Conservation (phyloP, 2,113 vertebrate species). For the Mixornis gularis region DNA sequence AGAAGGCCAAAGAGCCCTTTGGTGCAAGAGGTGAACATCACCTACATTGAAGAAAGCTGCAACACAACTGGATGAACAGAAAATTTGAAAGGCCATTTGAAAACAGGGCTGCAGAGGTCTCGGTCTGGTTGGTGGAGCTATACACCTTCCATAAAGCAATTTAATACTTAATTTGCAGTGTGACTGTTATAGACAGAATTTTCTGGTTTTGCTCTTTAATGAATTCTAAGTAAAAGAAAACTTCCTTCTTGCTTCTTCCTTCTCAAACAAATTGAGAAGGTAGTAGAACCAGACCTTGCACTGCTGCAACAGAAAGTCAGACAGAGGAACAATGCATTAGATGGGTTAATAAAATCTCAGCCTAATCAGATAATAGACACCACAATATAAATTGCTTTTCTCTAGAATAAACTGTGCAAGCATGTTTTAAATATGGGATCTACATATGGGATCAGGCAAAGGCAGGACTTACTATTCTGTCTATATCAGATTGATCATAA, state of each 20-base stretch:
- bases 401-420: background rate
- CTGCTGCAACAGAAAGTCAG: constrained; percentile 12
- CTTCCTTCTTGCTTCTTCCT: background rate
- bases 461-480: background rate
- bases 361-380: constrained; percentile 17
- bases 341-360: constrained; percentile 40
- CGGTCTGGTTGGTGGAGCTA: background rate
- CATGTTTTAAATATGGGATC: constrained; percentile 4
- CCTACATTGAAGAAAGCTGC: background rate
- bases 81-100: background rate
- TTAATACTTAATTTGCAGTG: background rate
- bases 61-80: background rate
- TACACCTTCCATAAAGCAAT: background rate
- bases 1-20: background rate
- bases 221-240: background rate
- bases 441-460: background rate
- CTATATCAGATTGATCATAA: background rate
- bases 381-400: constrained; percentile 16
- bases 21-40: background rate
- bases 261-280: background rate
- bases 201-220: background rate
- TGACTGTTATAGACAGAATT: background rate
- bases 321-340: background rate
- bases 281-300: background rate
- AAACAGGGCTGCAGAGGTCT: background rate